Evolutionary conservation across 2,888 invertebrate genomes (phyloP).

Genomic region (Barypeithes pellucidus): DNA sequence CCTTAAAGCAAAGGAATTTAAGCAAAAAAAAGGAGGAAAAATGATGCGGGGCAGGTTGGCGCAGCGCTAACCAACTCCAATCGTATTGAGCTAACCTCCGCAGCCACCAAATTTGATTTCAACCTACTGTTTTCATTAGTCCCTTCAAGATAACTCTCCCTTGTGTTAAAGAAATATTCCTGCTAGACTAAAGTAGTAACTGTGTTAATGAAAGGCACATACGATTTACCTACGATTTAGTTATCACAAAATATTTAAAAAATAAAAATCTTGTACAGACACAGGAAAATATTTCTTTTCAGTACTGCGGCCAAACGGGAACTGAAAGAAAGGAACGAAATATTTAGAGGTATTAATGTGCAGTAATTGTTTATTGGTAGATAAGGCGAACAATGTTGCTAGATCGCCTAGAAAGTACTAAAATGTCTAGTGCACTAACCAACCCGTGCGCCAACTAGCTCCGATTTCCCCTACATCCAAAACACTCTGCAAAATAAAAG

Average conservation of each 20-base stretch:
- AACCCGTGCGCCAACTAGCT: no score
- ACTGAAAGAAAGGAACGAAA: no score
- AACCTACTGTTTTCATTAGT: not conserved
- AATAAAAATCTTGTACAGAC: no score
- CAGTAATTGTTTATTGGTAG: no score
- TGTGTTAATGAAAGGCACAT: not conserved
- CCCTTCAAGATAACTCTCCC: not conserved
- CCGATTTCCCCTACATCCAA: no score
- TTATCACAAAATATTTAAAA: no score
- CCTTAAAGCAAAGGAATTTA: not conserved
- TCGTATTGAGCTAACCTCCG: not conserved
- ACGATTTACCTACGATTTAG: not conserved
- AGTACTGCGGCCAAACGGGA: no score
- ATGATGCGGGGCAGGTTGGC: not conserved
- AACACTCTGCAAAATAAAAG: no score
- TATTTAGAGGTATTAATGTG: no score
- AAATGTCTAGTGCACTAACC: not conserved
- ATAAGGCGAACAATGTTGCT: no score
- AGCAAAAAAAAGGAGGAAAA: not conserved
- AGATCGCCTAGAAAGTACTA: not conserved
- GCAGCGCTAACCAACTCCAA: not conserved
- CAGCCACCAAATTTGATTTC: not conserved
- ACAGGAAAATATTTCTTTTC: no score
- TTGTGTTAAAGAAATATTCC: not conserved
- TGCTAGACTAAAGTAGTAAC: not conserved